Evolutionary conservation across 1,140 invertebrate genomes (phyloP).

Genomic region (Ceratina calcarata): DNA sequence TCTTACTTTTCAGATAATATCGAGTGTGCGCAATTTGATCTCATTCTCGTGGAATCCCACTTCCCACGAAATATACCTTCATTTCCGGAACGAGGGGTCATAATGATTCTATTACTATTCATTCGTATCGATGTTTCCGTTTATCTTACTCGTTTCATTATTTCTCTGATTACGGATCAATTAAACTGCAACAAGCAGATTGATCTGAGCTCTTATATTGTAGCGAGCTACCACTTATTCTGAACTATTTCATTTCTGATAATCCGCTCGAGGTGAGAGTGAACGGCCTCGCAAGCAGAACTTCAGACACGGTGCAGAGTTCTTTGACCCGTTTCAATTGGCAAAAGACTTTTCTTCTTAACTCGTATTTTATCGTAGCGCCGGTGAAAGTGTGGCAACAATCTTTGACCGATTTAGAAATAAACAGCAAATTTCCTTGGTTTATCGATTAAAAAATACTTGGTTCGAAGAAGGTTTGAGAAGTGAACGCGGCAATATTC

Average conservation of each 20-base stretch:
- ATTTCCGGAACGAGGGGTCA: neutral
- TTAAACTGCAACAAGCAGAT: slow-evolving; percentile 29
- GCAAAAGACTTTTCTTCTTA: slow-evolving; percentile 33
- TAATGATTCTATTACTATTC: slow-evolving; percentile 1
- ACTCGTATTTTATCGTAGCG: slow-evolving; percentile 43
- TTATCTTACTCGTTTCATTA: slow-evolving; percentile 54
- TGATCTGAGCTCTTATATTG: neutral
- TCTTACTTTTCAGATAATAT: slow-evolving; percentile 19
- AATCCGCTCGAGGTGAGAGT: slow-evolving; percentile 6
- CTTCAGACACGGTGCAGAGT: slow-evolving; percentile 41
- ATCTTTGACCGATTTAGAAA: slow-evolving; percentile 2
- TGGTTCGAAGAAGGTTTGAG: neutral
- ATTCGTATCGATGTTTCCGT: slow-evolving; percentile 12
- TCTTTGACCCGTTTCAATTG: slow-evolving; percentile 48
- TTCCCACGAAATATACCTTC: neutral
- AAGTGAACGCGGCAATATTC: slow-evolving; percentile 1
- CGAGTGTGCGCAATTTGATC: neutral
- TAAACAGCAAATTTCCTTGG: slow-evolving; percentile 25
- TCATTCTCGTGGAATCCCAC: neutral
- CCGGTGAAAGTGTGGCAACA: slow-evolving; percentile 50
- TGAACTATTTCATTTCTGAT: slow-evolving; percentile 14
- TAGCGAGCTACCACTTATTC: neutral
- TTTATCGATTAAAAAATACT: slow-evolving; percentile 20
- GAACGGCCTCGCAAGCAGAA: slow-evolving; percentile 26
- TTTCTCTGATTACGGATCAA: slow-evolving; percentile 48